Conservation (phyloP, 2,888 invertebrate species). For the Lycaena phlaeas region DNA sequence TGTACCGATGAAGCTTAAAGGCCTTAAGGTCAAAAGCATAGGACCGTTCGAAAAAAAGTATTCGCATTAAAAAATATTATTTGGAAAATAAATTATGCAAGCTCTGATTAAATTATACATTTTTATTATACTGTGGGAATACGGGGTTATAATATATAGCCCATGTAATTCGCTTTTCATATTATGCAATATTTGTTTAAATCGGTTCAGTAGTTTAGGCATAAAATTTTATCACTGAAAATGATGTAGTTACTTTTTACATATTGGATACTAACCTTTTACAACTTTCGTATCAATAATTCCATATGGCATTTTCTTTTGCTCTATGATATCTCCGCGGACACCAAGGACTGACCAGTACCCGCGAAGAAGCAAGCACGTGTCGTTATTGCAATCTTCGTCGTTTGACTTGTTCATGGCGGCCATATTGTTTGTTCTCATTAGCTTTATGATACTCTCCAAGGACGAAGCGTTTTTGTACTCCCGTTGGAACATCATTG, state of each 20-base stretch:
- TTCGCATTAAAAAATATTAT: neutral
- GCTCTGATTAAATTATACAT: no score
- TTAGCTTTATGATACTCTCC: constrained; percentile 45
- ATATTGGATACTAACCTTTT: constrained; percentile 55
- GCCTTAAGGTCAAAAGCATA: no score
- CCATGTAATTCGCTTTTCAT: no score
- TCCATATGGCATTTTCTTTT: constrained; percentile 50
- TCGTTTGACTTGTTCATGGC: constrained; percentile 34
- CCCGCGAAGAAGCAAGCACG: constrained; percentile 38
- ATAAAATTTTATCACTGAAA: no score
- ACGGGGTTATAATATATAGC: no score
- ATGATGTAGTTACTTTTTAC: no score
- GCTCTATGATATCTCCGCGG: constrained; percentile 45
- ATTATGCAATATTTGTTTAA: no score
- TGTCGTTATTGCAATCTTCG: constrained; percentile 31
- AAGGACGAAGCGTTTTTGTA: constrained; percentile 51
- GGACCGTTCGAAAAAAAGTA: no score
- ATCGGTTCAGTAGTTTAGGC: no score
- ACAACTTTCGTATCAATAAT: constrained; percentile 73
- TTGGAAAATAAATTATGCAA: neutral
- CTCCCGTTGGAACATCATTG: constrained; percentile 44
- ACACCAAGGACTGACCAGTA: constrained; percentile 49
- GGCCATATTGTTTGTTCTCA: constrained; percentile 55
- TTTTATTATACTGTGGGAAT: no score
- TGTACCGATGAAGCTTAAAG: no score